Base-by-base conservation (phyloP, 2,888 invertebrate genomes). In the Shargacucullia verbasci region DNA sequence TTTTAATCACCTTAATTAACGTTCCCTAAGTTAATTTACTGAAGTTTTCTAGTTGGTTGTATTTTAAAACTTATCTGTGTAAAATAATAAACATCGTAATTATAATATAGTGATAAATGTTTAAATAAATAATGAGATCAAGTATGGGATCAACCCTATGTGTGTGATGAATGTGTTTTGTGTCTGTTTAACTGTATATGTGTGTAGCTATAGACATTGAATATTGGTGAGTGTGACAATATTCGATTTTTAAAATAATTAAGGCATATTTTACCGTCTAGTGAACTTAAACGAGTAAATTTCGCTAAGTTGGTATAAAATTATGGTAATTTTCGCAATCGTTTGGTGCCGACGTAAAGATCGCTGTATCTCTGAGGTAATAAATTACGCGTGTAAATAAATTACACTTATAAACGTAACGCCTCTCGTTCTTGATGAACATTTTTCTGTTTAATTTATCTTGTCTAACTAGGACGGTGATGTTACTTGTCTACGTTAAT, bases 81-180 rank as follows among this genome's bases (percentile, higher is more conserved):
- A 46, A 67, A 73, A 50, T 59, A 43, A 56, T 60, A 54, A 31
- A 48, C 14, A 39, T 69, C 59, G 7, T 59, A 25, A 33, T 57
- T 8, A 13, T 65, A 55, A 59, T 44, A 35, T 48, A 60, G 74
- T 79, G 76, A 48, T 73, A 79, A 79, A 59, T 80, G 58, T 73
- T 70, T 72, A 37, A 61, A 72, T 78, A 79, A 82, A 80, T 79
- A 78, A 62, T 69, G 40, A 65, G 54, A 77, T 70, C 61, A 58
- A 70, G 58, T 49, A 64, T 71, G 61, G 56, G 62, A 58, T 62
- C n/a, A 43, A 27, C 25, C 53, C 27, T 25, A 14, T 31, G 13
- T 55, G 49, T 69, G 76, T 81, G 73, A 61, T 57, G 55, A 62
- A 53, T 73, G 77, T 76, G 78, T 74, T 65, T 60, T 67, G 76